Evolutionary conservation across 2,113 vertebrate species (phyloP), one percentile per base, ranked within the genome.

Genomic region (Odocoileus virginianus): DNA sequence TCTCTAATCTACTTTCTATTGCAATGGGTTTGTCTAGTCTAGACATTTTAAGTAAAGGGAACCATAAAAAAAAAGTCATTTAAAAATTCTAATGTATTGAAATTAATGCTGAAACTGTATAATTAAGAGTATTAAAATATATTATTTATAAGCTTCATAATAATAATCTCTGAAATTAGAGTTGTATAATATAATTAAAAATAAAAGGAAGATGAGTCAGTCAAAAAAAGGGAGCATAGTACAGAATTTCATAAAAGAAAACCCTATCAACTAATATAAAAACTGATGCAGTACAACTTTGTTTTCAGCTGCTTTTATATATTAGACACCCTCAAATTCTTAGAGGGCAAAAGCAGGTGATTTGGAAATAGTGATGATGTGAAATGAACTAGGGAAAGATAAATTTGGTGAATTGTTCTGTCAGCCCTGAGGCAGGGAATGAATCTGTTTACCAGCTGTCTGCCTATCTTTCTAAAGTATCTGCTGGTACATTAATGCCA

Each of bases 361-460:
- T 93, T 83, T 96, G 54, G 33, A 96, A 97, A 89, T 81, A 90
- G 27, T 25, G 43, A 87, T 89, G 55, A 91, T 64, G 90, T 91
- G 85, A 98, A 97, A 88, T 30, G 52, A 98, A 89, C 33, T 57
- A 93, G 85, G 78, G 79, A 94, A 91, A 90, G 45, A 78, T 79
- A 54, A 64, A 91, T 81, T 95, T 95, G 67, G 71, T 83, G 74
- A 94, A 85, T 27, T 93, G 94, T 83, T 96, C 86, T 89, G 23
- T 60, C 89, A 85, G 43, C 90, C 93, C 88, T 5, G 10, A 84
- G 91, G 97, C 97, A 93, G n/a, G 43, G 86, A 93, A 92, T 47
- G 43, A 91, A 55, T 95, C 78, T 89, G 71, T 91, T 94, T 87
- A 83, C 85, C 97, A 98, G 96, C 95, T 97, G 96, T 78, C 93